Base-by-base conservation (phyloP, 1,140 invertebrate species). In the Drosophila cardini region DNA sequence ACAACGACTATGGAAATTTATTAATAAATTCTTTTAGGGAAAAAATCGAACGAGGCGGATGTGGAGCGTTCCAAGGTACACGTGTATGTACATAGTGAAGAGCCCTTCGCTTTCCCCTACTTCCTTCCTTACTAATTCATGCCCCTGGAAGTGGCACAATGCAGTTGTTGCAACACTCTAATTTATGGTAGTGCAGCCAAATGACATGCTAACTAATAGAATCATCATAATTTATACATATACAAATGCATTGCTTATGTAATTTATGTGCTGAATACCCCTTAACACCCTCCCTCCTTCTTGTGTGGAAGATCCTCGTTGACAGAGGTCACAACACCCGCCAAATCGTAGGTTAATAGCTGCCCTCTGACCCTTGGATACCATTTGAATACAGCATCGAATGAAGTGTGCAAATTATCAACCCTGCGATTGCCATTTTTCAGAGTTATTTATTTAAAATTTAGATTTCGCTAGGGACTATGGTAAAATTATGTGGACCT, bases 141-240 rank as follows among this genome's bases (percentile, higher is more conserved):
- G 45, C 48, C 16, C 46, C 46, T n/a, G 21, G 48, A 26, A 2
- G 30, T 34, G 46, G 21, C n/a, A 30, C 21, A 11, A n/a, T 58
- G 80, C 78, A 86, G 82, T 87, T 86, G 82, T 76, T 87, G 67
- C 64, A 48, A n/a, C 56, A 40, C 38, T 53, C 64, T 87, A 83
- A 87, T 87, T 87, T 87, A 87, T 87, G 57, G 84, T 55, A 61
- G 65, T 68, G 55, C 69, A 60, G 57, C 67, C 80, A 78, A 86
- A 81, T 78, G 83, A 83, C 84, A 89, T 83, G 80, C 84, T 83
- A 83, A 89, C 84, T 89, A 89, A 89, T 89, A 89, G 84, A 80
- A 83, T 78, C 84, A 83, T 87, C 84, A 89, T 89, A 89, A 89
- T 89, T 89, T 89, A 89, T 89, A 76, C 80, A 89, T 83, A 61